Evolutionary conservation across 2,797 vertebrate genomes (phyloP).

Genomic region (Sebastolobus altivelis): DNA sequence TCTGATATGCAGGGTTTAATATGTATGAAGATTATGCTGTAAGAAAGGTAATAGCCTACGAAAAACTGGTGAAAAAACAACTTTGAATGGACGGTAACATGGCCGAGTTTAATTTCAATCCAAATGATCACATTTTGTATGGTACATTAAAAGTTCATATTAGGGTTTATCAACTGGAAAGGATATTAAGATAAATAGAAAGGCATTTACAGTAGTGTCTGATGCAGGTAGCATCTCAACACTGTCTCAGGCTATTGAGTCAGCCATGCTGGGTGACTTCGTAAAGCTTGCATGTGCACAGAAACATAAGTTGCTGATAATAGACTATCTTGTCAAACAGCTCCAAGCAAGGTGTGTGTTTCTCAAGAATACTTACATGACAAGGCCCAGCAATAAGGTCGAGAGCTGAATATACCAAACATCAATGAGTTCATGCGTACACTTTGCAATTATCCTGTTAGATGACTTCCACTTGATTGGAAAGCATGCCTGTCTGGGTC

Average conservation of each 20-base stretch:
- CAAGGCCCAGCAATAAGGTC: not conserved
- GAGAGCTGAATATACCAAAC: constrained; percentile 17
- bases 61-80: constrained; percentile 15
- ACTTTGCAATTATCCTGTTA: constrained; percentile 39
- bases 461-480: constrained; percentile 27
- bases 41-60: constrained; percentile 27
- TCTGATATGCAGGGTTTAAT: constrained; percentile 51
- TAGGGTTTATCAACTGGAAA: constrained; percentile 22
- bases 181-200: constrained; percentile 21
- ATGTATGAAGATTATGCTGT: constrained; percentile 39
- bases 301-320: constrained; percentile 22
- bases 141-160: constrained; percentile 40
- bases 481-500: constrained; percentile 39
- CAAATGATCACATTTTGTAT: constrained; percentile 28
- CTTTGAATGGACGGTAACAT: constrained; percentile 15
- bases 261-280: not conserved
- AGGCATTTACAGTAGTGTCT: constrained; percentile 1
- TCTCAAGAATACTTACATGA: constrained; percentile 16
- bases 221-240: constrained; percentile 24
- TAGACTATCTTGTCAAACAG: constrained; percentile 5
- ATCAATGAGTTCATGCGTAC: constrained; percentile 39
- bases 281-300: constrained; percentile 25
- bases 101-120: constrained; percentile 18
- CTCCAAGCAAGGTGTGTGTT: constrained; percentile 7
- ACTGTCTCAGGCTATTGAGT: constrained; percentile 15